Conservation (phyloP, 2,113 vertebrate species). For the Thalassoma bifasciatum region DNA sequence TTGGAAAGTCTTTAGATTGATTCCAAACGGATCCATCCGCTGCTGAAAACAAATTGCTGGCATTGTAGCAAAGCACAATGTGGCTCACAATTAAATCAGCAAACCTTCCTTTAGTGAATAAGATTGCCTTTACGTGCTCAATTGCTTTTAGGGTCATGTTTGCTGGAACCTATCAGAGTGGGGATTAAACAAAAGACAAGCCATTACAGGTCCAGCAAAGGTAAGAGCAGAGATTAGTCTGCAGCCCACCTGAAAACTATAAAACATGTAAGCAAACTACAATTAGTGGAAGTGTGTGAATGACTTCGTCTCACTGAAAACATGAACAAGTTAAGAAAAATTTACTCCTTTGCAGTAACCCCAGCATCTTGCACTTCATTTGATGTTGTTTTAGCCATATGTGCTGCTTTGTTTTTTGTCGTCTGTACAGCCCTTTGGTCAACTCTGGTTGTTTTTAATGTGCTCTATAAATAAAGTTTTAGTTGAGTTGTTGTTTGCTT, state of each 20-base stretch:
- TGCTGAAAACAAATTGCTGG: conserved; percentile 44
- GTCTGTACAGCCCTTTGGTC: no score
- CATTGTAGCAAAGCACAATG: conserved; percentile 38
- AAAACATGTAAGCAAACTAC: background rate
- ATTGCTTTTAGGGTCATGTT: conserved; percentile 32
- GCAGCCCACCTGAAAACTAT: conserved; percentile 15
- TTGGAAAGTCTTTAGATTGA: conserved; percentile 36
- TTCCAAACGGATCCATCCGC: conserved; percentile 38
- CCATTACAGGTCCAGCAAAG: conserved; percentile 3
- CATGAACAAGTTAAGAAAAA: no score
- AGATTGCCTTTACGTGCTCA: conserved; percentile 56
- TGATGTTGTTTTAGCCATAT: no score
- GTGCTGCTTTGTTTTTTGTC: no score
- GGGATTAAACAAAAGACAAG: conserved; percentile 11
- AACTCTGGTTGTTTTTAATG: no score
- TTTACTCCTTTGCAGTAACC: no score
- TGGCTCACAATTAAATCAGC: background rate
- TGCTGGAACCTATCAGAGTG: conserved; percentile 29
- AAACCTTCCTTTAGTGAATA: background rate
- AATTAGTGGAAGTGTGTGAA: no score
- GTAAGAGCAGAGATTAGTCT: no score
- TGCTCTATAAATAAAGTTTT: no score
- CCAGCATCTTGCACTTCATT: no score
- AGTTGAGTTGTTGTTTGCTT: no score
- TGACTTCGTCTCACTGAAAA: no score